Evolutionary conservation across 2,113 vertebrate genomes (phyloP).

Genomic region (Bos indicus): DNA sequence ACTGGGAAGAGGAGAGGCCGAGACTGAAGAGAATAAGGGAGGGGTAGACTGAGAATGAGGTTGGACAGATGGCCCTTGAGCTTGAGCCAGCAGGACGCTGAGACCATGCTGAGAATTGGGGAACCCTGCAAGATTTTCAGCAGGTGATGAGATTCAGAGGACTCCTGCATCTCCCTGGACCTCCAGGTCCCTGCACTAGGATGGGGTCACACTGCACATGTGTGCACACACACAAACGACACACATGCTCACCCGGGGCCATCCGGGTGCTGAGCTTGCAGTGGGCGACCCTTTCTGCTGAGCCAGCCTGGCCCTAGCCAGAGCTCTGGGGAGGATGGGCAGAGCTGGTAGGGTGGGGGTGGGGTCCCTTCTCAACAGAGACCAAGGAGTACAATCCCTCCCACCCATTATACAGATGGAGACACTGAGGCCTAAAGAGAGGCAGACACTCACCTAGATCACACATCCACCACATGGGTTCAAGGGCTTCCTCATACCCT

Average conservation of each 20-base stretch:
- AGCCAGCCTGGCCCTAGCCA: conserved; percentile 43
- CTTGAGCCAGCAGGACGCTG: background rate
- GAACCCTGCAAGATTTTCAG: background rate
- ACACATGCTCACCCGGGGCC: background rate
- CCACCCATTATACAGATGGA: background rate
- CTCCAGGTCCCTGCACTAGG: background rate
- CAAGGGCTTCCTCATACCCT: background rate
- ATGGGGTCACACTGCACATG: background rate
- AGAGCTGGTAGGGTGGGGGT: background rate
- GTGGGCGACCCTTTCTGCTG: conserved; percentile 57
- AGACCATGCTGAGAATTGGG: background rate
- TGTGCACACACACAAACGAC: background rate
- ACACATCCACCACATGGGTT: background rate
- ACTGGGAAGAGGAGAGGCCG: background rate
- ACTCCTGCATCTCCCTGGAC: background rate
- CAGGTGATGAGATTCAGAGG: background rate
- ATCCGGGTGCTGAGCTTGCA: conserved; percentile 52
- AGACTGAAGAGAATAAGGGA: background rate
- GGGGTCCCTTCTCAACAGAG: background rate
- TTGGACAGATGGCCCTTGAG: background rate
- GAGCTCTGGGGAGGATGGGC: conserved; percentile 30
- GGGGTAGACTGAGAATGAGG: background rate
- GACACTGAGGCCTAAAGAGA: background rate
- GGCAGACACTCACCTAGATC: background rate
- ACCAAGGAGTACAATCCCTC: background rate